Evolutionary conservation across 2,888 invertebrate species (phyloP).

Genomic region (Idaea dimidiata): DNA sequence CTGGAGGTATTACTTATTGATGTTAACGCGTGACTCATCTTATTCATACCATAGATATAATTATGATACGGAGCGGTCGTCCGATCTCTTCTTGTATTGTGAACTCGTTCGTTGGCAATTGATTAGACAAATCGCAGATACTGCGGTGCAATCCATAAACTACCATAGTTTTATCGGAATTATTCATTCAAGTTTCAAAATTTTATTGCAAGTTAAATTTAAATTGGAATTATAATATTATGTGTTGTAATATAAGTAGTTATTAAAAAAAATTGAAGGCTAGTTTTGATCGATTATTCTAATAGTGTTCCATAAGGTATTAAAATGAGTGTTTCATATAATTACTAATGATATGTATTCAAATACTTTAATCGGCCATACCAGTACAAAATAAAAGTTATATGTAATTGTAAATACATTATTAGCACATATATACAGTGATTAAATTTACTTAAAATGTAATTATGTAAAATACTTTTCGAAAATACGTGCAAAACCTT

Average conservation of each 20-base stretch:
- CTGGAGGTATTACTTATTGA: slow-evolving; percentile 25
- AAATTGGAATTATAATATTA: slow-evolving; percentile 47
- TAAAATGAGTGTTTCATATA: slow-evolving; percentile 55
- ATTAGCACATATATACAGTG: slow-evolving; percentile 62
- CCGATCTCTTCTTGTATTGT: background rate
- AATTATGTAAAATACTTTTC: slow-evolving; percentile 72
- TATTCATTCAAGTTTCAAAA: slow-evolving; percentile 54
- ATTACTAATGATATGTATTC: slow-evolving; percentile 44
- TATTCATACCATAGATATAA: slow-evolving; percentile 36
- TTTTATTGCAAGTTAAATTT: slow-evolving; percentile 62
- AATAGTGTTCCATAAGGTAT: slow-evolving; percentile 57
- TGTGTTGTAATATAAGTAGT: slow-evolving; percentile 21
- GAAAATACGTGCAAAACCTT: slow-evolving; percentile 76
- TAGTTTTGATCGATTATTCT: slow-evolving; percentile 38
- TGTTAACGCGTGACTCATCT: slow-evolving; percentile 19
- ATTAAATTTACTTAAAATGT: slow-evolving; percentile 71
- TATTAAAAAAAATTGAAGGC: slow-evolving; percentile 13
- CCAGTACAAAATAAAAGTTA: slow-evolving; percentile 70
- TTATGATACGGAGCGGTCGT: slow-evolving; percentile 17
- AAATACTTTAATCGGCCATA: slow-evolving; percentile 68
- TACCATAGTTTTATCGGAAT: slow-evolving; percentile 34
- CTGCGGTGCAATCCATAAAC: slow-evolving; percentile 23
- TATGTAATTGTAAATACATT: slow-evolving; percentile 66
- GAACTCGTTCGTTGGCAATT: slow-evolving; percentile 26
- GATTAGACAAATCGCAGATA: slow-evolving; percentile 21